A percentile compares a stretch with the other conserved stretches of the same genome.
Conservation (phyloP, 2,888 invertebrate genomes). For the Blastobasis adustella region DNA sequence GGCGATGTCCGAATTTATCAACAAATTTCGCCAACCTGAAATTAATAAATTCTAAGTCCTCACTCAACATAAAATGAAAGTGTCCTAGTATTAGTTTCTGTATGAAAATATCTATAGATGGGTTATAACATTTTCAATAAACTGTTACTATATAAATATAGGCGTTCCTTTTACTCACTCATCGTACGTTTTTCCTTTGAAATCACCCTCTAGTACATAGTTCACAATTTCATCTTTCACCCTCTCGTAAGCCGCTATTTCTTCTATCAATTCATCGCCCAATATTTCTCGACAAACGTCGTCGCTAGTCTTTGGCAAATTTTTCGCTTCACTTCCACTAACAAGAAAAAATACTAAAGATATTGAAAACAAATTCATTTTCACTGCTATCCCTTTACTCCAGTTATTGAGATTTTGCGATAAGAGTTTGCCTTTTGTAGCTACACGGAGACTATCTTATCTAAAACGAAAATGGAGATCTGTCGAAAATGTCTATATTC, state of each 20-base stretch:
- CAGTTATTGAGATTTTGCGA: constrained; percentile 29
- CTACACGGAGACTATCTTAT: constrained; percentile 28
- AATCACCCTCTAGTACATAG: constrained; percentile 65
- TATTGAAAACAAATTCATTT: constrained; percentile 36
- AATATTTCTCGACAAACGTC: constrained; percentile 49
- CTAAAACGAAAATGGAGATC: constrained; percentile 6
- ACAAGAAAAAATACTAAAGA: constrained; percentile 31
- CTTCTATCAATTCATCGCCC: constrained; percentile 60
- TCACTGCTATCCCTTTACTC: constrained; percentile 16
- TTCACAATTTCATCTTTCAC: constrained; percentile 56
- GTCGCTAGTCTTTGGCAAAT: constrained; percentile 26
- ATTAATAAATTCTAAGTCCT: constrained; percentile 9
- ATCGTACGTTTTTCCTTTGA: constrained; percentile 73
- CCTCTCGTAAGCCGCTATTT: constrained; percentile 75
- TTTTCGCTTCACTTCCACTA: constrained; percentile 34
- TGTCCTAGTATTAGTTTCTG: no score
- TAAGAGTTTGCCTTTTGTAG: constrained; percentile 25
- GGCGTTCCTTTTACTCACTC: constrained; percentile 44
- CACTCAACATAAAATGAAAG: no score
- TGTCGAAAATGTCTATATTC: constrained; percentile 20
- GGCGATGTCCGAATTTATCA: constrained; percentile 77
- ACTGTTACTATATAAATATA: no score
- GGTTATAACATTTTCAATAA: no score
- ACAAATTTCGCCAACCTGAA: constrained; percentile 58
- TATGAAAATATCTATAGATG: no score